Evolutionary conservation across 2,797 vertebrate species (phyloP).

Genomic region (Streptopelia turtur): DNA sequence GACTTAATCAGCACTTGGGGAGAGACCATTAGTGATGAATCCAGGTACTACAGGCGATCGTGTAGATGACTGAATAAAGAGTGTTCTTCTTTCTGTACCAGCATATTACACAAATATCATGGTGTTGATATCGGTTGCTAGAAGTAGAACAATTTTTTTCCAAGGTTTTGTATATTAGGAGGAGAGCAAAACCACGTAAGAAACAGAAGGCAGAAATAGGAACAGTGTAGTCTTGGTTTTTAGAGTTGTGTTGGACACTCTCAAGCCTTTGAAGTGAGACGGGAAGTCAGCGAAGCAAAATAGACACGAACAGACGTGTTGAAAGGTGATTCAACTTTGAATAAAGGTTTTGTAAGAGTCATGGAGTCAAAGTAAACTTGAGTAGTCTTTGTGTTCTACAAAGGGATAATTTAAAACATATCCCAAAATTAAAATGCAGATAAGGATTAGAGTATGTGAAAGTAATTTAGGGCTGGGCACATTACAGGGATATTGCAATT

Average conservation of each 20-base stretch:
- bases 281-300: background rate
- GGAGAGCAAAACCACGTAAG: background rate
- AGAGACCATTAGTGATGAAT: background rate
- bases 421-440: background rate
- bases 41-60: background rate
- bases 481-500: background rate
- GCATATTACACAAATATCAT: background rate
- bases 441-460: conserved; percentile 10
- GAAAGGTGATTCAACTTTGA: background rate
- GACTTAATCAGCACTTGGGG: conserved; percentile 25
- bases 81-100: background rate
- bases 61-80: background rate
- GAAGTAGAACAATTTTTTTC: background rate
- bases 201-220: background rate
- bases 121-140: background rate
- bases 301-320: fast-evolving
- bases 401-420: background rate
- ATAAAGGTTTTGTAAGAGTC: background rate
- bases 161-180: background rate
- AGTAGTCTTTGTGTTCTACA: background rate
- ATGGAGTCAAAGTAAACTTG: background rate
- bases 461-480: background rate
- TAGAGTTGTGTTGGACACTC: background rate
- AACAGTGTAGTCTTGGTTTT: background rate
- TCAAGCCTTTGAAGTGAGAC: background rate